A percentile compares a stretch with the other conserved stretches of the same genome.
Evolutionary conservation across 2,888 invertebrate species (phyloP).

Genomic region (Leptopilina myrica): DNA sequence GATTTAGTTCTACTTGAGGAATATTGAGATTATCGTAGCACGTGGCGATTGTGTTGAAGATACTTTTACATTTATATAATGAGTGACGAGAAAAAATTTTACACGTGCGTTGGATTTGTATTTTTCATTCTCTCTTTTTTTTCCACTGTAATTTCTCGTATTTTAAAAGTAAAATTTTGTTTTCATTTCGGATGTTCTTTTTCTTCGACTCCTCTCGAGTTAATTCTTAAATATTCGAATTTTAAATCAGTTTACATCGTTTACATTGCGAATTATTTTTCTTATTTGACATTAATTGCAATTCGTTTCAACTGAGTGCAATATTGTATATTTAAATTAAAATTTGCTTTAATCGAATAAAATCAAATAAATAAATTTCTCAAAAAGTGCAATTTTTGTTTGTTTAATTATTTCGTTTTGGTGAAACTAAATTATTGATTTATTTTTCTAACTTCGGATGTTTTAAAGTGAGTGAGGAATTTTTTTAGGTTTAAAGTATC

Average conservation of each 20-base stretch:
- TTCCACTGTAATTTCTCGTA: too few species aligned
- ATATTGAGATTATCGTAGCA: not conserved
- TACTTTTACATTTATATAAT: conserved; percentile 16
- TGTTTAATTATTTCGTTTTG: too few species aligned
- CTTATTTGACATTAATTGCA: not conserved
- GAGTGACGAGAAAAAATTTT: not conserved
- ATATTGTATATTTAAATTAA: not conserved
- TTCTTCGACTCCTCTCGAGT: not conserved
- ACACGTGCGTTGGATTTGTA: not conserved
- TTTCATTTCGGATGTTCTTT: not conserved
- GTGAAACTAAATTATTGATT: too few species aligned
- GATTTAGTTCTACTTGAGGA: not conserved
- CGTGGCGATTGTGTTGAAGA: not conserved
- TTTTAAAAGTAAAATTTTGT: too few species aligned
- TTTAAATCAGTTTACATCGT: not conserved
- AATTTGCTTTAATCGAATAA: too few species aligned
- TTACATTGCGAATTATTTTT: not conserved
- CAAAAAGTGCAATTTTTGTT: too few species aligned
- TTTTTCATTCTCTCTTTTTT: not conserved
- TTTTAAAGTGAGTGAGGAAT: too few species aligned
- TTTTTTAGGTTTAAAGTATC: too few species aligned
- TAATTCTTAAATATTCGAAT: not conserved
- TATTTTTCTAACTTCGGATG: too few species aligned
- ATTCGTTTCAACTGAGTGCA: not conserved
- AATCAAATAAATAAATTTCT: too few species aligned